These are phyloP conservation scores for Phyllostomus discolor DNA, from an alignment of 2,113 vertebrate genomes.

Conservation along the genomic window DNA sequence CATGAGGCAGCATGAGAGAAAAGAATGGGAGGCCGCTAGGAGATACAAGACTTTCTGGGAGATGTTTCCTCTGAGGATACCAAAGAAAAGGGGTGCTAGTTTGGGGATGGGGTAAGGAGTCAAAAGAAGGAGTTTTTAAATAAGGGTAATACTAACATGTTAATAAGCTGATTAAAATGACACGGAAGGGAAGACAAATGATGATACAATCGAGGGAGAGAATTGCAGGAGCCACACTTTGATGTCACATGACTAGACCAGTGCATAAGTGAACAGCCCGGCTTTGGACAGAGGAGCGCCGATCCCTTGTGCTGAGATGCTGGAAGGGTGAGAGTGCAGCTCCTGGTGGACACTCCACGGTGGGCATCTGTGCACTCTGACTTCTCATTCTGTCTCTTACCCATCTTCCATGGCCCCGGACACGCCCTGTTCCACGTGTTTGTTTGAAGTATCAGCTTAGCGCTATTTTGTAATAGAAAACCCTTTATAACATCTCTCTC, in stretches of 20 bases:
- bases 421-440: not conserved
- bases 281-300: not conserved
- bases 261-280: rapidly evolving
- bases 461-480: not conserved
- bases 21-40: not conserved
- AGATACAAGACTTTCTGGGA: not conserved
- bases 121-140: not conserved
- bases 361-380: not conserved
- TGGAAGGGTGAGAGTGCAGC: not conserved
- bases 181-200: not conserved
- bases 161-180: not conserved
- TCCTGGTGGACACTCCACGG: not conserved
- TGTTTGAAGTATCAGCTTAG: no score
- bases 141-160: not conserved
- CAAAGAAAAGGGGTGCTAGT: not conserved
- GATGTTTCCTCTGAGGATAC: not conserved
- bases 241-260: not conserved
- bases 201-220: not conserved
- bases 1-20: not conserved
- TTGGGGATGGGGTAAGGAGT: not conserved
- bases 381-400: not conserved
- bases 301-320: rapidly evolving
- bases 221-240: not conserved
- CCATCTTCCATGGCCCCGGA: not conserved
- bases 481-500: not conserved